These are phyloP conservation scores for Fistularia tabacaria DNA, from an alignment of 2,797 vertebrate genomes.

Conservation along the genomic window DNA sequence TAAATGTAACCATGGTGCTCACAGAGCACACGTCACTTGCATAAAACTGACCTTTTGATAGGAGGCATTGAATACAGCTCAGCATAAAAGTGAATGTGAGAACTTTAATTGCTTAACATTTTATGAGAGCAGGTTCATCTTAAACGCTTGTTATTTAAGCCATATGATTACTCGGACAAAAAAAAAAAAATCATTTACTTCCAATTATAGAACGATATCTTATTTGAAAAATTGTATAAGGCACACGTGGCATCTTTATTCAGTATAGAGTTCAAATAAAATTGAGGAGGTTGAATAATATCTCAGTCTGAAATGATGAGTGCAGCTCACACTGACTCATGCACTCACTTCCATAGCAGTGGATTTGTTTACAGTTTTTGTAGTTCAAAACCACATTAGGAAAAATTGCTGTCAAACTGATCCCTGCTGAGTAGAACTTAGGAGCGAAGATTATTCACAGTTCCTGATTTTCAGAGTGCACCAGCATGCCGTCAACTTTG, in stretches of 20 bases:
- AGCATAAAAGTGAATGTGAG: too few relatives aligned
- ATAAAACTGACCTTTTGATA: constrained; percentile 22
- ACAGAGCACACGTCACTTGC: constrained; percentile 4
- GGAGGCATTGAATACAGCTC: too few relatives aligned
- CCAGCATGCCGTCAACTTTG: too few relatives aligned
- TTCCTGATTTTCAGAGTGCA: neutral
- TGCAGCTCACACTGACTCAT: constrained; percentile 1
- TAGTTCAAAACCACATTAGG: too few relatives aligned
- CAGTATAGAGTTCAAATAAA: constrained; percentile 8
- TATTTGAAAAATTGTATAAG: too few relatives aligned
- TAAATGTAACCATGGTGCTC: constrained; percentile 20
- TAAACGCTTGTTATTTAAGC: constrained; percentile 3
- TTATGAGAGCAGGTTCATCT: neutral
- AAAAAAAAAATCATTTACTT: neutral
- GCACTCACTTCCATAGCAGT: too few relatives aligned
- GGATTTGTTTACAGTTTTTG: too few relatives aligned
- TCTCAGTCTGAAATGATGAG: constrained; percentile 4
- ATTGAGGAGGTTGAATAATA: neutral
- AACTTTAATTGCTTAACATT: too few relatives aligned
- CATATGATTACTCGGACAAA: neutral
- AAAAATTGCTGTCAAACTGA: constrained; percentile 1
- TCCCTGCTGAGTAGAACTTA: neutral
- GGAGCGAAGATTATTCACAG: constrained; percentile 3
- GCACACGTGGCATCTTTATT: too few relatives aligned
- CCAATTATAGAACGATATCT: neutral